Evolutionary conservation across 2,113 vertebrate genomes (phyloP), one percentile per base, ranked within the genome.

Genomic region (Galbula dea): DNA sequence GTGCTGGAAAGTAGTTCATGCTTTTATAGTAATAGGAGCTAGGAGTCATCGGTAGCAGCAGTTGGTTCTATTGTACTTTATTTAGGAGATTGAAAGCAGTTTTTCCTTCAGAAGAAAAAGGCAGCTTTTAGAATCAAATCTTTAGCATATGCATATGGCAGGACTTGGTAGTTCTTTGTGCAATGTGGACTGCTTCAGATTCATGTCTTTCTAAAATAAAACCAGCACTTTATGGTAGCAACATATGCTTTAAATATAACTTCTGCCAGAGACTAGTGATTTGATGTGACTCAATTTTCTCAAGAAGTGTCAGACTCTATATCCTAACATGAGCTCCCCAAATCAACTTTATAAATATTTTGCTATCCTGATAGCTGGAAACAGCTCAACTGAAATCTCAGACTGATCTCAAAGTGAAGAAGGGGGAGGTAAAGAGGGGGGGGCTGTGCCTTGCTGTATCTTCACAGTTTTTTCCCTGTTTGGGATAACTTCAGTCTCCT

Each of bases 301-400:
- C 67, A 83, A 63, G 84, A 96, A 71, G 89, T 94, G 85, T 89
- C 93, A 96, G 88, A 83, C 93, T 90, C 91, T 93, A 65, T 88
- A 82, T 77, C 46, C 39, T 73, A 82, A 46, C 39, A 68, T 43
- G 78, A 54, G 55, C 0, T 2, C 41, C 89, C 84, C 39, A 88
- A 93, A 87, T 62, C 80, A 89, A 58, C 67, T 94, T 90, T 20
- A 75, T 73, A 63, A 95, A 92, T 94, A 83, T 92, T 94, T 96
- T 93, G 71, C 87, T 89, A 26, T 85, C 78, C 37, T 69, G 62
- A 37, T 75, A 57, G 54, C 63, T 89, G 39, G 67, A 85, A 92
- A 66, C 36, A 30, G 62, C 77, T 93, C 34, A 54, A 1, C 52
- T 94, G 86, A 61, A 83, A 67, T 89, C 24, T 88, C 65, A n/a